Evolutionary conservation across 2,888 invertebrate species (phyloP).

Genomic region (Meiosimyza platycephala): DNA sequence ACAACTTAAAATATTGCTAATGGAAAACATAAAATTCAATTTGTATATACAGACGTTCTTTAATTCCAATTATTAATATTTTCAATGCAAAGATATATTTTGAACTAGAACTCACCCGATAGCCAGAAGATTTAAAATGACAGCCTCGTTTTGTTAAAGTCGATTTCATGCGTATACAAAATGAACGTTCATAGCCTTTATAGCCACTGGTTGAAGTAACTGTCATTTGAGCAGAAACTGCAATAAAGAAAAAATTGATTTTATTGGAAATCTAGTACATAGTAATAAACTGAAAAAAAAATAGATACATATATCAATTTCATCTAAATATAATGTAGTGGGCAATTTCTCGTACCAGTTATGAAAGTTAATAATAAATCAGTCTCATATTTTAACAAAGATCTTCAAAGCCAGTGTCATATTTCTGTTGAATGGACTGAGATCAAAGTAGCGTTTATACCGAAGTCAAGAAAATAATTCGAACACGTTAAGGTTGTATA

Average conservation of each 20-base stretch:
- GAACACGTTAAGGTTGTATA: too few relatives aligned
- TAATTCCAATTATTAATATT: not conserved
- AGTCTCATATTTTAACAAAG: too few relatives aligned
- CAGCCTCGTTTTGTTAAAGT: slow-evolving; percentile 97
- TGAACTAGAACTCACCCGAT: slow-evolving; percentile 79
- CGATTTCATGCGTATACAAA: slow-evolving; percentile 97
- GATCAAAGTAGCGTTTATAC: too few relatives aligned
- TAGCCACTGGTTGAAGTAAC: slow-evolving; percentile 77
- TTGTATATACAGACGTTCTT: not conserved
- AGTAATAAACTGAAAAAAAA: too few relatives aligned
- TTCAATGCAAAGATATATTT: not conserved
- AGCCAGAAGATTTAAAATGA: slow-evolving; percentile 96
- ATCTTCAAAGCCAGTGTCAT: too few relatives aligned
- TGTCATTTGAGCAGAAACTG: slow-evolving; percentile 88
- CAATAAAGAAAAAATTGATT: slow-evolving; percentile 43
- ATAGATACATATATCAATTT: too few relatives aligned
- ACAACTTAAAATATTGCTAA: slow-evolving; percentile 34
- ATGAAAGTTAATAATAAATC: too few relatives aligned
- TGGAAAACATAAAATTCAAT: slow-evolving; percentile 34
- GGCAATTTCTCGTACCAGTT: too few relatives aligned
- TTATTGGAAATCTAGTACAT: too few relatives aligned
- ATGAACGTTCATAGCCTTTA: slow-evolving; percentile 90
- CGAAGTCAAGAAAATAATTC: too few relatives aligned
- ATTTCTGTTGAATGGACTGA: too few relatives aligned
- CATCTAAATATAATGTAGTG: too few relatives aligned